Percentiles rank a stretch among this genome's conserved stretches.
phyloP scores from a whole-genome alignment of 2,113 vertebrate genomes.

The Apteryx owenii region DNA sequence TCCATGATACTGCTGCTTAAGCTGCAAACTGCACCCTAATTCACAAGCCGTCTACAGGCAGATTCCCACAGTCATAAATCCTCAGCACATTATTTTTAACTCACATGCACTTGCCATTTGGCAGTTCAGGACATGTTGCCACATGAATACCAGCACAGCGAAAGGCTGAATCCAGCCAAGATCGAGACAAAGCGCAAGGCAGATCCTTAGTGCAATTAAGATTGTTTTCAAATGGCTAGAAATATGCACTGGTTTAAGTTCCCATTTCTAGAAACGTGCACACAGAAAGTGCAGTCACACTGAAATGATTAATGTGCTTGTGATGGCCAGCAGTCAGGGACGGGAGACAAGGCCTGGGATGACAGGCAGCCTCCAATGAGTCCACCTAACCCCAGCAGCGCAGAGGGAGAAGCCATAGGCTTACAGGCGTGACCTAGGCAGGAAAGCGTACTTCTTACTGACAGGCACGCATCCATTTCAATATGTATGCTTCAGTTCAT shows the following conservation, averaged over 20 bases:
- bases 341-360: background rate
- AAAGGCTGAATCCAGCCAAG: background rate
- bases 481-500: background rate
- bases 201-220: background rate
- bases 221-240: background rate
- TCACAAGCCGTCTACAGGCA: background rate
- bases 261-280: background rate
- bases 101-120: background rate
- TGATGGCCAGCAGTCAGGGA: background rate
- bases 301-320: background rate
- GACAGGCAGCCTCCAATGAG: too few relatives aligned
- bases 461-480: background rate
- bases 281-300: background rate
- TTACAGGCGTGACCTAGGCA: background rate
- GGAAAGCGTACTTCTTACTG: background rate
- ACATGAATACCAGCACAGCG: background rate
- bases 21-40: background rate
- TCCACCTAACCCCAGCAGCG: background rate
- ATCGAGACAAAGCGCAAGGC: background rate
- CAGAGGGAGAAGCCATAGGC: background rate
- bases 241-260: background rate
- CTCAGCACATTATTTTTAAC: background rate
- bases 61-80: background rate
- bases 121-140: background rate
- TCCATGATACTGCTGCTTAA: fast-evolving